Evolutionary conservation across 1,140 invertebrate species (phyloP), one percentile per base, ranked within the genome.

Genomic region (Conus ventricosus): DNA sequence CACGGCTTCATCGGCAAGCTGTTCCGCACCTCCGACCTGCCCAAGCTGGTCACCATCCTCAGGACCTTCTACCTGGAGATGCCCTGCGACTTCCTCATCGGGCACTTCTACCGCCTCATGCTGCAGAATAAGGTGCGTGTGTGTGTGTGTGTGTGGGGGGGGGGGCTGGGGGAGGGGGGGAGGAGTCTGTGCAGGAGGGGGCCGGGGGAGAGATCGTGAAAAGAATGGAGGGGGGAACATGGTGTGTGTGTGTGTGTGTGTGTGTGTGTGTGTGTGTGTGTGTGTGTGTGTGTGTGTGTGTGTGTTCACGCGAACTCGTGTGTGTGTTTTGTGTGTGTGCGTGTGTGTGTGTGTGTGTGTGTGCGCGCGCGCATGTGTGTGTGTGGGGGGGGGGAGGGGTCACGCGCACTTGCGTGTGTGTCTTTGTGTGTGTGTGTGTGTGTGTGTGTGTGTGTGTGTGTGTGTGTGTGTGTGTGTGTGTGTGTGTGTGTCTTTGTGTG

Each of bases 1-100:
- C 91, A 95, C 60, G 93, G 94, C 20, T 95, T 93, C 87, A 95
- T 95, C 78, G 95, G 94, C 13, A 95, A 95, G 91, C 88, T 95
- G 71, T 92, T 94, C 63, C 87, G 91, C n/a, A 93, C 92, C 11
- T 54, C 80, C 13, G 93, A 94, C 89, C 87, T 95, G 10, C 71
- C 90, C 53, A 90, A 89, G 53, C 88, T 95, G 17, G 92, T 93
- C 8, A 88, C 88, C 0, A 92, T 93, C 82, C 88, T 95, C 13
- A 83, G 94, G 71, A 89, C 92, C 0, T 94, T 94, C 84, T 95
- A 93, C 89, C 91, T 92, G 15, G 93, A 94, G 67, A 90, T 93
- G 85, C 95, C 95, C 0, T 92, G 94, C 67, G 95, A 95, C 87
- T 90, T 94, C 27, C 89, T 95, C 11, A 88, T 95, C 60, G 87